Evolutionary conservation across 2,888 invertebrate genomes (phyloP), one percentile per base, ranked within the genome.

Genomic region (Nasonia oneida): DNA sequence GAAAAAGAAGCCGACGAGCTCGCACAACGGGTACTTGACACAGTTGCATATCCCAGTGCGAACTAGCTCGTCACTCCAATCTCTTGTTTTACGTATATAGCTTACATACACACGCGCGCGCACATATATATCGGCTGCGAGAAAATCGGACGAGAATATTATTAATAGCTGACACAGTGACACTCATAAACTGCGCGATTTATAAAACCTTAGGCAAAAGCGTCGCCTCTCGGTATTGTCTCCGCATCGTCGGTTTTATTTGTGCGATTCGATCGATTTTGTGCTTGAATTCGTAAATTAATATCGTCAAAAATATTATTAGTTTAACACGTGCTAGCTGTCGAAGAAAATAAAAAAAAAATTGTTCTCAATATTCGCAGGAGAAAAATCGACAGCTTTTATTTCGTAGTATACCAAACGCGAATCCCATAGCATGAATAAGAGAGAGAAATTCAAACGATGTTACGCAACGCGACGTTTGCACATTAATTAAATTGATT

Each of bases 131-230:
- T 42, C 18, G 53, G 18, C 15, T 18, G 3, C 18, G 53, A 53
- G 53, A 53, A 53, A 53, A 53, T 53, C 53, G 53, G 53, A 53
- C 53, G 53, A 53, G 53, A 53, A 53, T 53, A 53, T 53, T 53
- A 53, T 53, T 53, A 18, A 53, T 53, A 53, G 53, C 53, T 53
- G 53, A 53, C 53, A 53, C 53, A 53, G 53, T 53, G 53, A 53
- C 53, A 53, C 53, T 53, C 53, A 53, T 53, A 53, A 18, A 53
- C 4, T 18, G 18, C 5, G 53, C 18, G 53, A 53, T 53, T 53
- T 53, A 29, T 29, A 53, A 18, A 53, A 10, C 18, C 53, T 53
- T 53, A 53, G 18, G 18, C 1, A 18, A 53, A 53, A 18, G 3
- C 53, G 15, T 53, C 37, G 37, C 3, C 4, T 3, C 10, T 10